Conservation (phyloP, 2,113 vertebrate genomes). For the Equus przewalskii region DNA sequence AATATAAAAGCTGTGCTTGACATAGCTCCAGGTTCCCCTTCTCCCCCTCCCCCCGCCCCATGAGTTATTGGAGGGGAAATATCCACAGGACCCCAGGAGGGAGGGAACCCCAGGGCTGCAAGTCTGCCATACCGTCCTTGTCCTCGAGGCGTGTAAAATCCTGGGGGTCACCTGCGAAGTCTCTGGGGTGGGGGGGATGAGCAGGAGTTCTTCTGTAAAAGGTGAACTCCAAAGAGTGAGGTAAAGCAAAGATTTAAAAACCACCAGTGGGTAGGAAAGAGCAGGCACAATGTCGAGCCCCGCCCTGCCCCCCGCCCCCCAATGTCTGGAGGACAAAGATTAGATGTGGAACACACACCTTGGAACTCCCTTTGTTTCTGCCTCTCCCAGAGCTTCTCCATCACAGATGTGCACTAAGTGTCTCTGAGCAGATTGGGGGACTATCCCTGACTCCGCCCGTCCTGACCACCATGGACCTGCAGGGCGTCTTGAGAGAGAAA, state of each 20-base stretch:
- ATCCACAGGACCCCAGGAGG: fast-evolving
- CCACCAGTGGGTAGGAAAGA: too few relatives aligned
- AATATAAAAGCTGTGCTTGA: too few relatives aligned
- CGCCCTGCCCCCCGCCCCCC: too few relatives aligned
- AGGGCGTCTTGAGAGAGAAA: too few relatives aligned
- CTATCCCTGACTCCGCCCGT: neutral
- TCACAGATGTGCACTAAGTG: fast-evolving
- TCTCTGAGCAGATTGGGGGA: neutral
- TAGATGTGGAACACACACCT: fast-evolving
- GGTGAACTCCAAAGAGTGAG: too few relatives aligned
- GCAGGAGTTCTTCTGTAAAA: neutral
- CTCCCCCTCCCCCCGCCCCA: too few relatives aligned
- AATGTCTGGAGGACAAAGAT: fast-evolving
- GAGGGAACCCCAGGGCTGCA: neutral
- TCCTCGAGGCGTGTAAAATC: neutral
- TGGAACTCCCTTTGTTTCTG: fast-evolving
- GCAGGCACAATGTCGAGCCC: fast-evolving
- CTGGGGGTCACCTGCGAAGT: neutral
- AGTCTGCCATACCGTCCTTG: too few relatives aligned
- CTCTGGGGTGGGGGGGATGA: too few relatives aligned
- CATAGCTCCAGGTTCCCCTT: too few relatives aligned
- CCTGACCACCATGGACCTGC: neutral
- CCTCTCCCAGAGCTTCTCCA: fast-evolving
- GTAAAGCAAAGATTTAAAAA: fast-evolving
- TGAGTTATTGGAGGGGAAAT: neutral